Evolutionary conservation across 2,888 invertebrate genomes (phyloP).

Genomic region (Clusia tigrina): DNA sequence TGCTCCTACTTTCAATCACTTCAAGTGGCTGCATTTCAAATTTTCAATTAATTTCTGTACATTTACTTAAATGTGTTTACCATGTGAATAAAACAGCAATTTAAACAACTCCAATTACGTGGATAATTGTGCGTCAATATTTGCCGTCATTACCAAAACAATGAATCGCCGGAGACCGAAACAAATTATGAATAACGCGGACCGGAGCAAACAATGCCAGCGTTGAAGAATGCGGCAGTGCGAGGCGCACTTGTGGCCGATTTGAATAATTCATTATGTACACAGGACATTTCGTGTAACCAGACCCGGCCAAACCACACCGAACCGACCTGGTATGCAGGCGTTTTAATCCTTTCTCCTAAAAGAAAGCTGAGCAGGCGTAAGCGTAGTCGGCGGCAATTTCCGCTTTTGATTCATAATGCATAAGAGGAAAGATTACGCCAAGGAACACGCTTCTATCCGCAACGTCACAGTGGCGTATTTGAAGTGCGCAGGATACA

Average conservation of each 20-base stretch:
- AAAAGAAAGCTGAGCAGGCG: background rate
- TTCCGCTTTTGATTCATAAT: slow-evolving; percentile 31
- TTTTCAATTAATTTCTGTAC: no score
- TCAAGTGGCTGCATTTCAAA: no score
- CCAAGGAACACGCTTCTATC: background rate
- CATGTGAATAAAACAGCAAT: no score
- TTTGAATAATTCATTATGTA: slow-evolving; percentile 27
- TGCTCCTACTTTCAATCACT: no score
- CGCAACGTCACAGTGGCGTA: no score
- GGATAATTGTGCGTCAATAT: slow-evolving; percentile 32
- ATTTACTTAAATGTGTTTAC: no score
- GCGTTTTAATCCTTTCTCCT: background rate
- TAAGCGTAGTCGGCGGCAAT: slow-evolving; percentile 12
- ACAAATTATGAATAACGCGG: slow-evolving; percentile 1
- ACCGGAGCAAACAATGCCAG: background rate
- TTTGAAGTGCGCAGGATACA: background rate
- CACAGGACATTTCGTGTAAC: background rate
- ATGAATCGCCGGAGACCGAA: background rate
- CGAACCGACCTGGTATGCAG: background rate
- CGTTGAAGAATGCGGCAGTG: background rate
- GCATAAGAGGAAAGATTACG: slow-evolving; percentile 2
- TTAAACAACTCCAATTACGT: slow-evolving; percentile 24
- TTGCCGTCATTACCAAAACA: slow-evolving; percentile 26
- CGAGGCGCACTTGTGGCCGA: slow-evolving; percentile 18
- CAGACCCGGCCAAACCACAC: background rate